Base-by-base conservation (phyloP, 2,113 vertebrate genomes). In the Pandion haliaetus region DNA sequence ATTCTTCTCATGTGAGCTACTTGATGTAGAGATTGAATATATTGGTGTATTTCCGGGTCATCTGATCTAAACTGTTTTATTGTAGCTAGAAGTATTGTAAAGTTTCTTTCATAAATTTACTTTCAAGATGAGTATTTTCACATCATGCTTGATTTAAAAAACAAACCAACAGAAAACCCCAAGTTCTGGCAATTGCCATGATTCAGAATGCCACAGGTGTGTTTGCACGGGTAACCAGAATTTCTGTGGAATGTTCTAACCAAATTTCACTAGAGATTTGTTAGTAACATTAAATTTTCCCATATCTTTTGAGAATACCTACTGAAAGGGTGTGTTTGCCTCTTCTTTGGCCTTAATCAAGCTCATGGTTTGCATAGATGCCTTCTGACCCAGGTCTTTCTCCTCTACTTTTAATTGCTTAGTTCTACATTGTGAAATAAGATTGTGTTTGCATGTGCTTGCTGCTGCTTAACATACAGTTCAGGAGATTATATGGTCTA, bases 401-500 rank as follows among this genome's bases (percentile, higher is more conserved):
- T 63, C 11, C 47, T 83, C 12, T 78, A 2, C 38, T 52, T 89
- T 73, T 79, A 76, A 14, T n/a, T 44, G 2, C 29, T 0, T 2
- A 28, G 28, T 76, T 96, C 29, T 31, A 1, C 3, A 1, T 62
- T 79, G 44, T 59, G 42, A 20, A 36, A 29, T 38, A 72, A 47
- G 61, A 8, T 61, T 29, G 5, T 28, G 19, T 69, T 52, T 90
- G 52, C 1, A 3, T 52, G 66, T 1, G 2, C 69, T 63, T 4
- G 24, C 38, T 76, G 57, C 73, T 87, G 61, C 36, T 84, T 69
- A n/a, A 3, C 0, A 2, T 24, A n/a, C 0, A 0, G 23, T 16
- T 55, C 38, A 34, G 49, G 44, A 52, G 31, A 29, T 73, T 47
- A 4, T n/a, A 0, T 0, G 0, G 25, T 57, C 49, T 21, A 0